Base-by-base conservation (phyloP, 2,113 vertebrate genomes). In the Tragelaphus imberbis region DNA sequence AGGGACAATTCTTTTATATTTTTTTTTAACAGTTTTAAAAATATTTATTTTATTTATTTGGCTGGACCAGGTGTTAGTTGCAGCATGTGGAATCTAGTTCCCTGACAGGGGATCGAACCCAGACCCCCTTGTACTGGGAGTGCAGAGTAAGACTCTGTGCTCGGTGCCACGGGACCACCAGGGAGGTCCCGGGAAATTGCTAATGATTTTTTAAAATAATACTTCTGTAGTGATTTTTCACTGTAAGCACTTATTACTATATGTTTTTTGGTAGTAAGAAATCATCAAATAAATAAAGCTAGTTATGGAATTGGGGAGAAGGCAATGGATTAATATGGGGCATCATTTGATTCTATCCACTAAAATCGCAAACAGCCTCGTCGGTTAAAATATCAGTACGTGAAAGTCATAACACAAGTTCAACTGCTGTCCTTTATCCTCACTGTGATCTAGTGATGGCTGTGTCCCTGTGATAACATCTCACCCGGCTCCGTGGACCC, bases 401-500 rank as follows among this genome's bases (percentile, higher is more conserved):
- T 3, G 40, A 79, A 19, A 5, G 23, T 3, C 47, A 5, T 0
- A 15, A 11, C 28, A 6, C 19, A 33, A 1, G 25, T 53, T 21
- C 36, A 1, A 0, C 0, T 9, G 6, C 49, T 36, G n/a, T 16
- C 86, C 40, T 61, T 59, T 2, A 9, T 19, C 30, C 65, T 7
- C 14, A 1, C 33, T 21, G 25, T n/a, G 15, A 9, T 5, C 28
- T 19, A 30, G 11, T 0, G 23, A 59, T 2, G 53, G 36, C 40
- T 36, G 16, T 7, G 71, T 65, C 10, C 55, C n/a, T 44, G 40
- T 16, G 17, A 6, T 23, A 5, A 28, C 33, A 53, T 28, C 58
- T 89, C 21, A 2, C 27, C 4, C 1, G 0, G 56, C n/a, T 33
- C 25, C 28, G 0, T 6, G 28, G 6, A 25, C 11, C 16, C 9